Base-by-base conservation (phyloP, 1,140 invertebrate species). In the Gonioctena quinquepunctata region DNA sequence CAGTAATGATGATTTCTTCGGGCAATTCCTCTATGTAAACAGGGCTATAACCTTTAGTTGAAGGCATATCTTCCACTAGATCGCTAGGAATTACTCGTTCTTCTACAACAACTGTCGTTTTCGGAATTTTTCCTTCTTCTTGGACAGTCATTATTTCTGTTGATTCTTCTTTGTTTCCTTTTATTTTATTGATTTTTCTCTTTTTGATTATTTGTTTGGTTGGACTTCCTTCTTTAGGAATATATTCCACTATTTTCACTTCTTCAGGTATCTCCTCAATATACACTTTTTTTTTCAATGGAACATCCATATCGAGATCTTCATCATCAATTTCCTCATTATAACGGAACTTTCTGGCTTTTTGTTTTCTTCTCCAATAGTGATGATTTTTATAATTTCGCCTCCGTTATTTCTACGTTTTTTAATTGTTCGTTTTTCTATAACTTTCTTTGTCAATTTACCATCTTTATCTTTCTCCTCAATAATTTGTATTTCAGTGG, bases 331-430 rank as follows among this genome's bases (percentile, higher is more conserved):
- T 73, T 77, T 87, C 85, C 33, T 78, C 64, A 78, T 72, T 67
- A 74, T 80, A 66, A 83, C 83, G 23, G 76, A 78, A 22, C 74
- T 82, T 76, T 76, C 50, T 11, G 80, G 79, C 77, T 80, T 70
- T 76, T 84, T 79, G 65, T 79, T 80, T 77, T 85, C 81, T 76
- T 84, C 83, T 77, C 85, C 82, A 27, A 85, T 77, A 25, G 85
- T 84, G 23, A 83, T 83, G 59, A 84, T 83, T 76, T 85, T 82
- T 1, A 80, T 83, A 3, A 84, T 76, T 75, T 85, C 80, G 69
- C 84, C 73, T 68, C 82, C 77, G 25, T 70, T 73, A 22, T 76
- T 81, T 25, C 69, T 75, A 0, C 73, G 68, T 66, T 79, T 82
- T 63, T 77, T 82, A 0, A 81, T 77, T n/a, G 76, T 69, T 54